Conservation (phyloP, 1,140 invertebrate species). For the Lepidurus couesii region DNA sequence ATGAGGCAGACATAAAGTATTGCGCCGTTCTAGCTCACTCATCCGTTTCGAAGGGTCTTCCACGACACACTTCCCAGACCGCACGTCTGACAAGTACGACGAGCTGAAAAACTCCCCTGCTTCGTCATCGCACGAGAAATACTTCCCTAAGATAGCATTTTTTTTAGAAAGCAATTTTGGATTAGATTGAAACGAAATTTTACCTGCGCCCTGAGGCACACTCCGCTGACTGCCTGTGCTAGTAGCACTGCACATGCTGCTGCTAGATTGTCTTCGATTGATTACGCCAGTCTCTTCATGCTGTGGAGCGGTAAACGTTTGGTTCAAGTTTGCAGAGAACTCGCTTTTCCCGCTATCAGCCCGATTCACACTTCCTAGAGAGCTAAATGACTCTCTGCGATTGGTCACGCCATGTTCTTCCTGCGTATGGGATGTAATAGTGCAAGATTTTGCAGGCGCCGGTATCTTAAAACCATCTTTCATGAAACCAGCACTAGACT, state of each 20-base stretch:
- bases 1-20: conserved; percentile 79
- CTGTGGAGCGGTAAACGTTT: not conserved
- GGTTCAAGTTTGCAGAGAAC: not conserved
- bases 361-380: conserved; percentile 25
- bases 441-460: conserved; percentile 5
- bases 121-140: conserved; percentile 70
- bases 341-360: not conserved
- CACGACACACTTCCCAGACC: conserved; percentile 40
- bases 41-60: conserved; percentile 48
- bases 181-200: not conserved
- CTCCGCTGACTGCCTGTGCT: not conserved
- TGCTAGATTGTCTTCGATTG: not conserved
- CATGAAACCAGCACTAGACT: not conserved
- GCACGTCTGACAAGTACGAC: conserved; percentile 52
- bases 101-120: conserved; percentile 74
- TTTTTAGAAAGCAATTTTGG: not conserved
- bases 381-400: conserved; percentile 29
- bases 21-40: conserved; percentile 69
- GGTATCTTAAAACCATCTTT: conserved; percentile 30
- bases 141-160: conserved; percentile 47
- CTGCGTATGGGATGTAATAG: not conserved
- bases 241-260: not conserved
- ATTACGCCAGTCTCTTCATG: not conserved
- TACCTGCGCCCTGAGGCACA: conserved; percentile 31
- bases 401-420: not conserved